These are phyloP conservation scores for Acipenser ruthenus DNA, from an alignment of 2,797 vertebrate genomes.

Conservation along the genomic window DNA sequence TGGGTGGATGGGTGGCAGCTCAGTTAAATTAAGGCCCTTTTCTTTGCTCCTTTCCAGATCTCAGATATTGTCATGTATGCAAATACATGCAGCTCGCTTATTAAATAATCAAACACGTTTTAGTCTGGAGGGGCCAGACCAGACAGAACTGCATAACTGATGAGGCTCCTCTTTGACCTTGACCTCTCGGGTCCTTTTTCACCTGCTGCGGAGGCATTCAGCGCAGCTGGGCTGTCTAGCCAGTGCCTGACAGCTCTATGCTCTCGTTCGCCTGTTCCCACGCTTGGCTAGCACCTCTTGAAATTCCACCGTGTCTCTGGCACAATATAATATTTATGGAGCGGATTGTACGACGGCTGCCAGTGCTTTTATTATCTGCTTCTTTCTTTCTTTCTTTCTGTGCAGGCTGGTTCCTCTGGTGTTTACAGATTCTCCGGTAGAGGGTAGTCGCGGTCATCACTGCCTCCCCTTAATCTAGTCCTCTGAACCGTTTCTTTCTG, in stretches of 20 bases:
- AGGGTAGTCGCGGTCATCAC: no score
- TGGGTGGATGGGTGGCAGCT: conserved; percentile 24
- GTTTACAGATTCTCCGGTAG: no score
- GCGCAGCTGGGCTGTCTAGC: conserved; percentile 68
- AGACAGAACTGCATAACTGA: conserved; percentile 36
- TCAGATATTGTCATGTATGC: not conserved
- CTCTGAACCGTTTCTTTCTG: no score
- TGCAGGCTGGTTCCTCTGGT: no score
- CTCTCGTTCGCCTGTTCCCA: conserved; percentile 51
- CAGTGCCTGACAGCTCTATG: conserved; percentile 49
- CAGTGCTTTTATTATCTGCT: not conserved
- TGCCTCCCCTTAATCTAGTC: no score
- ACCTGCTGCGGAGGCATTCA: conserved; percentile 58
- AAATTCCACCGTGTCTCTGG: conserved; percentile 33
- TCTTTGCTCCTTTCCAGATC: not conserved
- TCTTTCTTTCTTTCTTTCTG: not conserved
- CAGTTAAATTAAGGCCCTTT: no score
- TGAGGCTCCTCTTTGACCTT: conserved; percentile 61
- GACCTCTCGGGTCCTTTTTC: conserved; percentile 60
- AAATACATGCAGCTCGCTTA: conserved; percentile 33
- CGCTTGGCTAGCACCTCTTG: conserved; percentile 30
- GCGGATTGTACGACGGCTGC: conserved; percentile 1
- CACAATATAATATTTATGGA: conserved; percentile 44
- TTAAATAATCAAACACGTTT: conserved; percentile 56
- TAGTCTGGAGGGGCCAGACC: conserved; percentile 28